These are phyloP conservation scores for Nezara viridula DNA, from an alignment of 2,888 invertebrate species.

Conservation along the genomic window DNA sequence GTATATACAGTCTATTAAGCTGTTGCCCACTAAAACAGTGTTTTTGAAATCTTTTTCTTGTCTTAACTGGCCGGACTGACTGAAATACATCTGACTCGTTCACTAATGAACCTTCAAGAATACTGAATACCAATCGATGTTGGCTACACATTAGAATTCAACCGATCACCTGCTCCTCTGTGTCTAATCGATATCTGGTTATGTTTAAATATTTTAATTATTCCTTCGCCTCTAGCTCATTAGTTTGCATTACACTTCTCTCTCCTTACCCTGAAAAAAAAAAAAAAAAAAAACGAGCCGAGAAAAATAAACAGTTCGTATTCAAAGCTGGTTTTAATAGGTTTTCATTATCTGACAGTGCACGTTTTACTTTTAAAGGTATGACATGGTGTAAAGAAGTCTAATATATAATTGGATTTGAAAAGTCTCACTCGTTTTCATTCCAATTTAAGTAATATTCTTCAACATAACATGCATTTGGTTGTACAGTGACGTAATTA, in stretches of 20 bases:
- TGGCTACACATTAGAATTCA: slow-evolving; percentile 30
- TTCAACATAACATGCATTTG: no score
- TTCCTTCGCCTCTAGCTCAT: background rate
- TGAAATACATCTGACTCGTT: background rate
- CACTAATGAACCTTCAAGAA: slow-evolving; percentile 8
- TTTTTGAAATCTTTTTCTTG: background rate
- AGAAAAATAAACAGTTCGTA: background rate
- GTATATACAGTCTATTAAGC: no score
- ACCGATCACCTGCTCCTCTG: background rate
- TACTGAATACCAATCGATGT: slow-evolving; percentile 16
- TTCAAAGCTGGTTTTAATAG: background rate
- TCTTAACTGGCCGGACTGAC: background rate
- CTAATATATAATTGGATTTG: background rate
- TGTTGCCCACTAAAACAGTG: no score
- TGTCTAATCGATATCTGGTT: slow-evolving; percentile 27
- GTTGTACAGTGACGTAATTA: no score
- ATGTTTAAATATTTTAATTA: slow-evolving; percentile 41
- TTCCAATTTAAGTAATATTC: no score
- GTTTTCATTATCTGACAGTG: background rate
- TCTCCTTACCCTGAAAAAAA: background rate
- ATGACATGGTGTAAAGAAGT: background rate
- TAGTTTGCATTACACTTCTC: background rate
- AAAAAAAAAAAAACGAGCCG: background rate
- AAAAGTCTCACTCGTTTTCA: background rate
- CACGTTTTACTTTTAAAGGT: background rate